phyloP scores from a whole-genome alignment of 2,113 vertebrate genomes.

The Sinocyclocheilus anshuiensis region DNA sequence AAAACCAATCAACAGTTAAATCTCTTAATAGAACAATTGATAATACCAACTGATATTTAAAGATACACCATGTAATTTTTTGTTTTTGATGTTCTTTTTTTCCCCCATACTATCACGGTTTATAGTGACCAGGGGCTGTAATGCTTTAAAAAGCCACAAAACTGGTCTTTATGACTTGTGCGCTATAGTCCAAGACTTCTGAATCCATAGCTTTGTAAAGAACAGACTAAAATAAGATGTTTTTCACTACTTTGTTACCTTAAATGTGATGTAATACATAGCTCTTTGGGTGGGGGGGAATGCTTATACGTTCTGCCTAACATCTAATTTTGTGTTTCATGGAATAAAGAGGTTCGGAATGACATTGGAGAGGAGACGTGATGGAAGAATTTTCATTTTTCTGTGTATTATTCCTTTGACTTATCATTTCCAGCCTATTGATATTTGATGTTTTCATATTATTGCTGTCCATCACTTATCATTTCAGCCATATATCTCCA shows the following conservation, averaged over 20 bases:
- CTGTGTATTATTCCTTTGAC: neutral
- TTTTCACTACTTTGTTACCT: neutral
- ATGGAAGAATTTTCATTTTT: neutral
- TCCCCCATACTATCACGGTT: neutral
- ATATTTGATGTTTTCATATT: slow-evolving; percentile 15
- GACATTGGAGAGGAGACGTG: neutral
- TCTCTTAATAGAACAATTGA: no score
- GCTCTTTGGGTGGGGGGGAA: neutral
- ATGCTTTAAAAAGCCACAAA: neutral
- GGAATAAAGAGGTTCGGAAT: neutral
- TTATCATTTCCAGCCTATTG: slow-evolving; percentile 7
- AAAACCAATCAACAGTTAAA: no score
- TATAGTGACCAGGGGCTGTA: no score
- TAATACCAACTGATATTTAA: no score
- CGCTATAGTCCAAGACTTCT: neutral
- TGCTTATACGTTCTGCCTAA: neutral
- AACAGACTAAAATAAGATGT: neutral
- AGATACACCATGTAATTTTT: no score
- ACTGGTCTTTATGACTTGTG: neutral
- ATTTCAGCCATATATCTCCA: slow-evolving; percentile 23
- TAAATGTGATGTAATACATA: neutral
- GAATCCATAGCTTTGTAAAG: neutral
- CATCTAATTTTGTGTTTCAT: neutral
- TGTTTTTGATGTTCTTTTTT: no score
- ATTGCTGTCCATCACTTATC: neutral